Evolutionary conservation across 1,140 invertebrate genomes (phyloP), one percentile per base, ranked within the genome.

Genomic region (Microplitis mediator): DNA sequence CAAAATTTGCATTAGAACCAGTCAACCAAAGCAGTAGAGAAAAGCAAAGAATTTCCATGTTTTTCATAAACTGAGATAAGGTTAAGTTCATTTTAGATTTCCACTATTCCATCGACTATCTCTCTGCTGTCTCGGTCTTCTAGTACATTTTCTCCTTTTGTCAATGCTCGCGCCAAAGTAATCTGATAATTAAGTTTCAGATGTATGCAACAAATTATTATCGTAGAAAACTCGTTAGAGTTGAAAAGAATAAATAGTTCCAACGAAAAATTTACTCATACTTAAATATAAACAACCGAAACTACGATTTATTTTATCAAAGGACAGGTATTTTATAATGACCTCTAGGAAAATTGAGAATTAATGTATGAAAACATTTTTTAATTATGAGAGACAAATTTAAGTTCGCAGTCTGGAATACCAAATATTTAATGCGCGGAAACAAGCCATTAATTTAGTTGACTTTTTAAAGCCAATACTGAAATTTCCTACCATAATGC

Each of bases 141-240:
- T 2, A 23, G 1, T 8, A 32, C 23, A 35, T 34, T 32, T 54
- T 14, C n/a, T 13, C 39, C 52, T 31, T 64, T 67, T 60, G 4
- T 61, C 32, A 31, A 14, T 56, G 11, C 34, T 45, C 3, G 45
- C 34, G 5, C 65, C 32, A 14, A 54, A 65, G 66, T 63, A 64
- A 74, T 72, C 74, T 72, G 73, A 73, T 76, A 78, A 79, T 80
- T 82, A 76, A 82, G 81, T 83, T 82, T 80, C 77, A 73, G 73
- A 52, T 61, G 69, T 66, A 66, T n/a, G 70, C 63, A 36, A 64
- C 39, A 72, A 60, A 35, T 14, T 34, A 54, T 35, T 39, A 35
- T 6, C 4, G 4, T 34, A 11, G 2, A 34, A 60, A 60, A 13
- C 16, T 31, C 11, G 52, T 54, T 3, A 13, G 3, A 54, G 4